phyloP scores from a whole-genome alignment of 2,888 invertebrate species.

The Lepetodrilus schrolli region DNA sequence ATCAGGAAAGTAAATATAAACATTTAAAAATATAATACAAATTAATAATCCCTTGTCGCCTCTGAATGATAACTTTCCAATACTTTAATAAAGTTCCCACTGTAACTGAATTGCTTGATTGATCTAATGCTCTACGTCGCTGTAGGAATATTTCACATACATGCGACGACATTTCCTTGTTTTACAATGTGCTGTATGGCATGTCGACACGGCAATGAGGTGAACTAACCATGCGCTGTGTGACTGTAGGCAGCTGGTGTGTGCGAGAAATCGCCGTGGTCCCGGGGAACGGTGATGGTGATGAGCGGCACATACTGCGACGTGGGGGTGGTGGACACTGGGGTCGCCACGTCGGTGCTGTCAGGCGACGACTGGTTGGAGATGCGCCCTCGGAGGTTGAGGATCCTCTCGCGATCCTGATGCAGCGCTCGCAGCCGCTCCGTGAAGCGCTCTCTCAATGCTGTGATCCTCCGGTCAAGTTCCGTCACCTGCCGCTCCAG shows the following conservation, averaged over 20 bases:
- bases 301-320: conserved; percentile 28
- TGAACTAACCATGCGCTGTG: not conserved
- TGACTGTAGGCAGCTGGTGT: conserved; percentile 16
- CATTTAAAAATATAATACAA: too few relatives aligned
- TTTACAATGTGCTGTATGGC: too few relatives aligned
- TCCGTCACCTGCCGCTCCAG: conserved; percentile 54
- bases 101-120: too few relatives aligned
- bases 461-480: conserved; percentile 57
- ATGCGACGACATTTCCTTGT: too few relatives aligned
- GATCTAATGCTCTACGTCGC: too few relatives aligned
- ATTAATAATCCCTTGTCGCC: too few relatives aligned
- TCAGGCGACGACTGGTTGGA: conserved; percentile 28
- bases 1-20: too few relatives aligned
- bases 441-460: conserved; percentile 57
- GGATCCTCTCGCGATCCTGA: conserved; percentile 45
- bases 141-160: too few relatives aligned
- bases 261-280: conserved; percentile 30
- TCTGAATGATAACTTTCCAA: too few relatives aligned
- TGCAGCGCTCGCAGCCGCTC: conserved; percentile 52
- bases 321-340: not conserved
- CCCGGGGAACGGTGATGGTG: conserved; percentile 32
- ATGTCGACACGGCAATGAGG: not conserved
- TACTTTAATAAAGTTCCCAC: too few relatives aligned
- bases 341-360: not conserved
- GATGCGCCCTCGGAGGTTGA: conserved; percentile 42